Conservation (phyloP, 2,113 vertebrate genomes). For the Alethe diademata region DNA sequence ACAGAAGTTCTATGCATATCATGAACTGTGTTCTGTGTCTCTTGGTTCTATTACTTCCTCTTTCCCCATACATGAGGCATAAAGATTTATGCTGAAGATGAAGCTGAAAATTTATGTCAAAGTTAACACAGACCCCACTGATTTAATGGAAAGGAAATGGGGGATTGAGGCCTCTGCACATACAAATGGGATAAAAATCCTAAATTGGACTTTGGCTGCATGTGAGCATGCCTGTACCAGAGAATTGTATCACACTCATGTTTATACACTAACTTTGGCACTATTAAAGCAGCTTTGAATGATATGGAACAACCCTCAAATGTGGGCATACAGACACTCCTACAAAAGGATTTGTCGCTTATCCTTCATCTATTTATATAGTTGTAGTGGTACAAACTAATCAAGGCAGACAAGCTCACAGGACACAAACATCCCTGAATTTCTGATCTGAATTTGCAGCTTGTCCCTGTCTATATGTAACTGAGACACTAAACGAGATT, state of each 20-base stretch:
- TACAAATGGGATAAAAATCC: background rate
- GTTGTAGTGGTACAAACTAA: background rate
- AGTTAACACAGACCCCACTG: background rate
- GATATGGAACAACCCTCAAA: background rate
- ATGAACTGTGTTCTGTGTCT: background rate
- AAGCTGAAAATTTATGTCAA: background rate
- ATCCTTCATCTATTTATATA: background rate
- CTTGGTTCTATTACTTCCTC: background rate
- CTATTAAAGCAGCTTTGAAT: background rate
- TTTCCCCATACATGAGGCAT: background rate
- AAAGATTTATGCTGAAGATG: background rate
- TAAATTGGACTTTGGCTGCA: background rate
- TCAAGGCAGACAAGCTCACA: background rate
- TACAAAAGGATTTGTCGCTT: background rate
- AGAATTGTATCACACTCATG: background rate
- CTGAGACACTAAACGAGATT: background rate
- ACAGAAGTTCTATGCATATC: background rate
- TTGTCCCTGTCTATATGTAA: background rate
- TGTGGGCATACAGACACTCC: background rate
- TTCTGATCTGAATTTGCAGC: conserved; percentile 15
- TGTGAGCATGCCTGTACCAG: background rate
- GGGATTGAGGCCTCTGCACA: background rate
- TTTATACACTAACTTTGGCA: background rate
- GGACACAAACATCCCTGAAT: background rate
- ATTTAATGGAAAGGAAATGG: background rate